Conservation (phyloP, 2,797 vertebrate genomes). For the Carcharodon carcharias region DNA sequence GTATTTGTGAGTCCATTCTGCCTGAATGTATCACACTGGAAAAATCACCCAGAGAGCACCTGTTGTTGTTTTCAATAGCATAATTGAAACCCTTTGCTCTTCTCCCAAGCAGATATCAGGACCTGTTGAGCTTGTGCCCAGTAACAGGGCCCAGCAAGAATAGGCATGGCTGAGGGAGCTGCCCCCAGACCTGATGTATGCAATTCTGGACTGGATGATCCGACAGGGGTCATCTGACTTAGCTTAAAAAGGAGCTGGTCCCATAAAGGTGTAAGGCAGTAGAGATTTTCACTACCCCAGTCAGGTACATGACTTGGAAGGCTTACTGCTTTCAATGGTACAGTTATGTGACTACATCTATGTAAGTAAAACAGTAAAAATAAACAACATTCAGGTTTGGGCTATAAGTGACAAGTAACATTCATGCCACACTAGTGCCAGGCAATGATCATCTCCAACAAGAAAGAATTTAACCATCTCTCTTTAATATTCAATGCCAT, state of each 20-base stretch:
- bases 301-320: neutral
- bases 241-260: neutral
- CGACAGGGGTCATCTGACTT: neutral
- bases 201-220: neutral
- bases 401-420: too few species aligned
- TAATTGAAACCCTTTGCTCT: neutral
- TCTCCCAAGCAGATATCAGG: neutral
- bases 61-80: neutral
- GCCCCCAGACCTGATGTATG: neutral
- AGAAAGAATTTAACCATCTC: too few species aligned
- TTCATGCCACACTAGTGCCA: too few species aligned
- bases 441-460: too few species aligned
- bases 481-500: too few species aligned
- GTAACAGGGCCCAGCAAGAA: neutral
- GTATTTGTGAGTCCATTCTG: neutral
- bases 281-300: neutral
- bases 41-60: neutral
- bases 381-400: too few species aligned
- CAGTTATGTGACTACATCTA: too few species aligned
- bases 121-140: too few species aligned
- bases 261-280: neutral
- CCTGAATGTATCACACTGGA: neutral
- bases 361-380: too few species aligned
- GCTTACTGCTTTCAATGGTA: too few species aligned
- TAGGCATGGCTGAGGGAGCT: neutral